Evolutionary conservation across 2,797 vertebrate species (phyloP).

Genomic region (Enteromius unitaeniatus): DNA sequence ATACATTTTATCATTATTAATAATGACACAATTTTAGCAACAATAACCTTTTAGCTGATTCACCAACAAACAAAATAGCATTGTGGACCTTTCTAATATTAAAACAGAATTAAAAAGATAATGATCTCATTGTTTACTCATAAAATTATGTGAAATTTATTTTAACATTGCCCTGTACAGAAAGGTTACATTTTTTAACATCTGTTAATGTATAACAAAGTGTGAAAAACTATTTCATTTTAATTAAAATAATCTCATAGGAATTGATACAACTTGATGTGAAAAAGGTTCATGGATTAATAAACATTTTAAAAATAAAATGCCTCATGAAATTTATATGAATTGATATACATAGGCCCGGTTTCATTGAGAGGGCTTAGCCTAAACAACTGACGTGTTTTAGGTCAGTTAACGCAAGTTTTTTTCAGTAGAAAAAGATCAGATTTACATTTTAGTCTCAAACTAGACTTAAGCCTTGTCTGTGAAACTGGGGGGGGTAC

Average conservation of each 20-base stretch:
- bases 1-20: neutral
- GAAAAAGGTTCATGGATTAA: neutral
- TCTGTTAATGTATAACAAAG: neutral
- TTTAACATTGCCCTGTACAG: neutral
- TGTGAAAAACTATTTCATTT: neutral
- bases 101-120: slow-evolving; percentile 49
- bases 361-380: too few relatives aligned
- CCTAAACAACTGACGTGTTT: too few relatives aligned
- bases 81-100: slow-evolving; percentile 49
- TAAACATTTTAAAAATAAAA: neutral
- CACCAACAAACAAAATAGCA: slow-evolving; percentile 43
- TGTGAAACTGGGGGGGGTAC: neutral
- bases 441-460: too few relatives aligned
- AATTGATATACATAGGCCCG: neutral
- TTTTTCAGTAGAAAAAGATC: too few relatives aligned
- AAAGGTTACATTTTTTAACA: neutral
- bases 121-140: slow-evolving; percentile 40
- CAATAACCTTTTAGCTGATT: slow-evolving; percentile 47
- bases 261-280: neutral
- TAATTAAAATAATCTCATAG: neutral
- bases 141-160: neutral
- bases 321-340: neutral
- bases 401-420: too few relatives aligned
- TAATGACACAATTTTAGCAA: slow-evolving; percentile 25
- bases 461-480: too few relatives aligned